Conservation (phyloP, 2,113 vertebrate species). For the Dissostichus mawsoni region DNA sequence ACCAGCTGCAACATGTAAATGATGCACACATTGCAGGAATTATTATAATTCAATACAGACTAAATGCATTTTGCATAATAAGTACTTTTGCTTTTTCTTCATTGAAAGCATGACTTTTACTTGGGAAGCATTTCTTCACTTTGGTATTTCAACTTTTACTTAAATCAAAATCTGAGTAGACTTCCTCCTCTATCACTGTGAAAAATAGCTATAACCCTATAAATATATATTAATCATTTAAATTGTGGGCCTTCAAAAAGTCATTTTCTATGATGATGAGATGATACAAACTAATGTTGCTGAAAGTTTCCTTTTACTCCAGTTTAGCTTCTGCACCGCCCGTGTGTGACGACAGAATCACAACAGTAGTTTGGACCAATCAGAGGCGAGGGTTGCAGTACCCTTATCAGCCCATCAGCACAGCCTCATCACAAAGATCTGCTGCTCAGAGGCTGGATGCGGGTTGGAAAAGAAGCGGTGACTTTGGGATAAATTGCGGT, state of each 20-base stretch:
- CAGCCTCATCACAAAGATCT: slow-evolving; percentile 73
- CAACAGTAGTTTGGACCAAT: slow-evolving; percentile 87
- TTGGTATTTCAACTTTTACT: background rate
- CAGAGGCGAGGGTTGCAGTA: slow-evolving; percentile 75
- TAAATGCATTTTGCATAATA: background rate
- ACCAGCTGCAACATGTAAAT: background rate
- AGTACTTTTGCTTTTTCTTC: background rate
- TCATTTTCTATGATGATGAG: too few species aligned
- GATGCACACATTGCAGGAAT: background rate
- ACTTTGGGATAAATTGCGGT: background rate
- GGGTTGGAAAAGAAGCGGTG: background rate
- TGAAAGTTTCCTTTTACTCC: background rate
- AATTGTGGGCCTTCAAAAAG: background rate
- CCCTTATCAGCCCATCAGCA: slow-evolving; percentile 57
- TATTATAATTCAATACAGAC: background rate
- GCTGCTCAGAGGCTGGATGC: slow-evolving; percentile 38
- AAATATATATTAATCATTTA: background rate
- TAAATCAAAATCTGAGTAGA: background rate
- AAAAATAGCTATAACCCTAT: too few species aligned
- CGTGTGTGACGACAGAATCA: slow-evolving; percentile 76
- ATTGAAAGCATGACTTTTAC: background rate
- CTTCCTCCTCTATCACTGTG: background rate
- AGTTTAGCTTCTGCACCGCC: slow-evolving; percentile 25
- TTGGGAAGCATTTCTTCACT: background rate
- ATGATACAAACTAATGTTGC: background rate